Evolutionary conservation across 2,113 vertebrate species (phyloP).

Genomic region (Catharus bicknelli): DNA sequence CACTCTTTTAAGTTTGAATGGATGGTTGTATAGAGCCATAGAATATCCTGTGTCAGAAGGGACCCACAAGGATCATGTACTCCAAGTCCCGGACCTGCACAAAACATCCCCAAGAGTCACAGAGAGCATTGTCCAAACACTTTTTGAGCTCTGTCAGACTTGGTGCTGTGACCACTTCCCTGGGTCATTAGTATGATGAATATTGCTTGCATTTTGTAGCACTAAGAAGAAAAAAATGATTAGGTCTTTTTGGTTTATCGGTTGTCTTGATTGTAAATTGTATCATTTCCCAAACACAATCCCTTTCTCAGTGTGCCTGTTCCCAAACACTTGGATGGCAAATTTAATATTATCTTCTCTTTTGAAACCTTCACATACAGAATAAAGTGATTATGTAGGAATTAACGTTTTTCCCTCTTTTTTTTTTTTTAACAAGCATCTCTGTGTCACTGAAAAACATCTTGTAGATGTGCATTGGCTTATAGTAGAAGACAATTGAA

Average conservation of each 20-base stretch:
- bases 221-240: background rate
- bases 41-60: background rate
- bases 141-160: background rate
- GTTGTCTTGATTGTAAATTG: background rate
- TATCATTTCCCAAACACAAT: background rate
- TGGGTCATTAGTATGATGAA: background rate
- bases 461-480: background rate
- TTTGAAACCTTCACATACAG: background rate
- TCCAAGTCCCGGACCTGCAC: no score
- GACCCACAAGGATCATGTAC: background rate
- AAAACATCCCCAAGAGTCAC: background rate
- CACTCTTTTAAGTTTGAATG: background rate
- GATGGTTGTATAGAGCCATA: background rate
- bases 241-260: background rate
- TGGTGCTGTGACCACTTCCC: background rate
- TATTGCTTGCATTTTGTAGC: background rate
- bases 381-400: background rate
- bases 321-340: background rate
- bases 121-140: background rate
- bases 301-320: background rate
- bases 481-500: background rate
- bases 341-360: background rate
- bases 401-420: background rate
- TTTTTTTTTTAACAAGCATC: background rate
- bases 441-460: background rate